These are phyloP conservation scores for Bufo gargarizans DNA, from an alignment of 2,113 vertebrate genomes.

Conservation along the genomic window DNA sequence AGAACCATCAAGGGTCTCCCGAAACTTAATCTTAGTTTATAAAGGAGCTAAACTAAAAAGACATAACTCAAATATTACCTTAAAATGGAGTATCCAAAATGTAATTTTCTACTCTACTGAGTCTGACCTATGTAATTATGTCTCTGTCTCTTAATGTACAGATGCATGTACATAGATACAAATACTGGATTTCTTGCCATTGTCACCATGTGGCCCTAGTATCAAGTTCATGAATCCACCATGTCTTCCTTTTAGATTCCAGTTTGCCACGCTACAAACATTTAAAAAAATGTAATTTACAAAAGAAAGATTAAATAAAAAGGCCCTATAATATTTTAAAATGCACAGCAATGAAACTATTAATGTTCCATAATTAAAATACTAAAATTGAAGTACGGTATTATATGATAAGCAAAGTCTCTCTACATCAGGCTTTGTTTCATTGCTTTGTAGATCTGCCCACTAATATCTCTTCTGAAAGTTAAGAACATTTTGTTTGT, in stretches of 20 bases:
- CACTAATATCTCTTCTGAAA: not conserved
- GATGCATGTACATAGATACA: not conserved
- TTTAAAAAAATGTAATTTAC: not conserved
- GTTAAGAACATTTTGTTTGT: conserved; percentile 11
- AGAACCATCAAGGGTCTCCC: too few relatives aligned
- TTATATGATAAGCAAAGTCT: not conserved
- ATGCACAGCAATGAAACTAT: not conserved
- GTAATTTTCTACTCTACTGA: not conserved
- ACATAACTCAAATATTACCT: too few relatives aligned
- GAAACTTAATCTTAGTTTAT: too few relatives aligned
- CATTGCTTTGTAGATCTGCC: not conserved
- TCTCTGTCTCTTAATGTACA: not conserved
- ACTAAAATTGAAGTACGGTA: not conserved
- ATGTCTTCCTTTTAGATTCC: not conserved
- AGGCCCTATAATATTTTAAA: not conserved
- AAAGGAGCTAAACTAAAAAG: too few relatives aligned
- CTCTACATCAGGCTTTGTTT: not conserved
- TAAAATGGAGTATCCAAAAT: not conserved
- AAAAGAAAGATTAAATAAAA: not conserved
- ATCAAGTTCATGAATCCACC: not conserved
- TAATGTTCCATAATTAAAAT: not conserved
- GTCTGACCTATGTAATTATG: not conserved
- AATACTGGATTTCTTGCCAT: not conserved
- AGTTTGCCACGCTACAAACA: not conserved
- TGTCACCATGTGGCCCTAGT: not conserved